phyloP scores from a whole-genome alignment of 1,140 invertebrate genomes.

The Apis florea region DNA sequence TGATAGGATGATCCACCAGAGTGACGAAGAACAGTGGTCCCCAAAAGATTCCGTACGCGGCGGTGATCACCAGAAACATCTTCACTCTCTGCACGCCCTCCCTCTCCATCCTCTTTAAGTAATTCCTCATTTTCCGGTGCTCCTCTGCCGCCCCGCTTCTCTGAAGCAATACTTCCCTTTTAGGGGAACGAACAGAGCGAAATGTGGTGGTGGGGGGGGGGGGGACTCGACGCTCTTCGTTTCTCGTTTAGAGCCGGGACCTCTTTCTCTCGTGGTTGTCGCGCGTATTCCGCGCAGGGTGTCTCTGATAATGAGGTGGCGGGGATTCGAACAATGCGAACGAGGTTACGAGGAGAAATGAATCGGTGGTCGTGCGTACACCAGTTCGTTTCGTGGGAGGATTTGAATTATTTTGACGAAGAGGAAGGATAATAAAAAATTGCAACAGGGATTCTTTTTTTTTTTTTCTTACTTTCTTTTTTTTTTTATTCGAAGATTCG shows the following conservation, averaged over 20 bases:
- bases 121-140: slow-evolving; percentile 88
- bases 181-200: not conserved
- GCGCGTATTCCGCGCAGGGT: not conserved
- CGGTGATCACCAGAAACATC: slow-evolving; percentile 92
- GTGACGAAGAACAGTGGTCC: slow-evolving; percentile 93
- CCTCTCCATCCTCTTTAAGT: slow-evolving; percentile 87
- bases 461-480: not conserved
- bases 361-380: not conserved
- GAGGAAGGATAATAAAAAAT: too few relatives aligned
- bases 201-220: not conserved
- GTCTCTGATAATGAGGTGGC: not conserved
- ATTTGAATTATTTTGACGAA: too few relatives aligned
- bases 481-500: not conserved
- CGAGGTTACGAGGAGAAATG: slow-evolving; percentile 6
- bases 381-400: not conserved
- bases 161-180: slow-evolving; percentile 58
- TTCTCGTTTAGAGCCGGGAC: not conserved
- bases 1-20: slow-evolving; percentile 86
- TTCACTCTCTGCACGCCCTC: slow-evolving; percentile 89
- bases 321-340: not conserved
- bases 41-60: slow-evolving; percentile 93
- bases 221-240: not conserved
- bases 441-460: too few relatives aligned
- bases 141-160: slow-evolving; percentile 84
- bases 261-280: not conserved